These are phyloP conservation scores for Synanthedon myopaeformis DNA, from an alignment of 2,888 invertebrate species.

Conservation along the genomic window DNA sequence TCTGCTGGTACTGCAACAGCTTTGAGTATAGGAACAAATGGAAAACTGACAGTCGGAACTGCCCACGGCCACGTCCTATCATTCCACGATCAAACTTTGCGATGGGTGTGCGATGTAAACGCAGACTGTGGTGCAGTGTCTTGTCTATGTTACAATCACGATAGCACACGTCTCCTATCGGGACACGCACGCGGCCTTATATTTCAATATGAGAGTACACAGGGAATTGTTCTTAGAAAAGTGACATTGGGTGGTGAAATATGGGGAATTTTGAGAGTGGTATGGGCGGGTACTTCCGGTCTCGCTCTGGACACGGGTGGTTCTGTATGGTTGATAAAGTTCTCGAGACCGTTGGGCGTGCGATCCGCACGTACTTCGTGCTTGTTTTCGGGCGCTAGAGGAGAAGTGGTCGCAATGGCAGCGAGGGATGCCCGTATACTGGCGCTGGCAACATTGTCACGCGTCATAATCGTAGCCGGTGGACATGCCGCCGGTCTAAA, in stretches of 20 bases:
- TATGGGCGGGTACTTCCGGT: constrained; percentile 59
- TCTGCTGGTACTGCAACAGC: constrained; percentile 91
- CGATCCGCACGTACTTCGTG: constrained; percentile 91
- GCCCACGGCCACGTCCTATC: constrained; percentile 92
- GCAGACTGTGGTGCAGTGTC: constrained; percentile 83
- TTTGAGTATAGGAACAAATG: constrained; percentile 75
- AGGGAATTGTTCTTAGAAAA: constrained; percentile 62
- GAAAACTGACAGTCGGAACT: constrained; percentile 91
- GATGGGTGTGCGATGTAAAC: constrained; percentile 84
- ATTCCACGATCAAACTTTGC: constrained; percentile 80
- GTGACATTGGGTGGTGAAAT: constrained; percentile 61
- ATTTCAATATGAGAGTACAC: constrained; percentile 88
- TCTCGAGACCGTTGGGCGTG: constrained; percentile 88
- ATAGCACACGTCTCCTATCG: constrained; percentile 86
- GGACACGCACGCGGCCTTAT: constrained; percentile 83
- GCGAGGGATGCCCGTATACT: constrained; percentile 73
- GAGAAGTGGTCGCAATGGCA: constrained; percentile 76
- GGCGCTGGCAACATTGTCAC: constrained; percentile 94
- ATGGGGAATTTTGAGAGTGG: constrained; percentile 57
- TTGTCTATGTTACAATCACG: constrained; percentile 87
- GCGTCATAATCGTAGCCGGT: constrained; percentile 73
- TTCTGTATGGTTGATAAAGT: constrained; percentile 93
- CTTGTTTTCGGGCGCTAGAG: constrained; percentile 95
- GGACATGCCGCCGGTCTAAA: constrained; percentile 61
- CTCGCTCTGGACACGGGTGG: constrained; percentile 89